Conservation (phyloP, 92 coral and sea anemone species). For the Bergia sp. region DNA sequence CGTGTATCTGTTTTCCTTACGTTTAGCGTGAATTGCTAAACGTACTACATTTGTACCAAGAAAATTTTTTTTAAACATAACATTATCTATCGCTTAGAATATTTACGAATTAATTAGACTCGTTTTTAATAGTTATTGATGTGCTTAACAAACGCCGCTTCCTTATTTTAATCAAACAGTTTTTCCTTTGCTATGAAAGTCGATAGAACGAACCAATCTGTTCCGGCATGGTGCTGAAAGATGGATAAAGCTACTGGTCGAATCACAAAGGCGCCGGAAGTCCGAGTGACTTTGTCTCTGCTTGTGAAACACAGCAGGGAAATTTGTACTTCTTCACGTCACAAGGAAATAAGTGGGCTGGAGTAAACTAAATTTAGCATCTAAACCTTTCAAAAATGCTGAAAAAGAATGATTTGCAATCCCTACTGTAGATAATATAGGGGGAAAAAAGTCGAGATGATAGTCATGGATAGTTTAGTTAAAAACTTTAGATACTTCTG, state of each 20-base stretch:
- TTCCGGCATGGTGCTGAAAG: neutral
- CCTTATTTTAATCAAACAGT: neutral
- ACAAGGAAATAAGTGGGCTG: neutral
- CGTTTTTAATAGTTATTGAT: neutral
- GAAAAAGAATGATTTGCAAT: no score
- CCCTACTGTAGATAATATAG: neutral
- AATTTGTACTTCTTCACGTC: neutral
- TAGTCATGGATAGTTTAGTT: no score
- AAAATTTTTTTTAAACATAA: neutral
- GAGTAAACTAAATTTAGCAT: neutral
- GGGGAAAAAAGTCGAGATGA: neutral
- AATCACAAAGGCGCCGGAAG: neutral
- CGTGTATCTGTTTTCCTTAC: neutral
- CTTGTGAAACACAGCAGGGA: neutral
- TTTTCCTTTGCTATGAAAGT: neutral
- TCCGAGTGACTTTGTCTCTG: neutral
- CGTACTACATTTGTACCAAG: neutral
- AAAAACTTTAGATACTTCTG: no score
- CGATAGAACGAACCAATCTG: neutral
- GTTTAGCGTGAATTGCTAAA: neutral
- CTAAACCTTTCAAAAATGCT: neutral
- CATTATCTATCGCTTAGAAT: neutral
- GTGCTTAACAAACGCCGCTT: neutral
- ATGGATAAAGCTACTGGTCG: neutral
- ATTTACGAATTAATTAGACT: neutral